A percentile compares a stretch with the other conserved stretches of the same genome.
Conservation (phyloP, 2,797 vertebrate species). For the Anniella stebbinsi region DNA sequence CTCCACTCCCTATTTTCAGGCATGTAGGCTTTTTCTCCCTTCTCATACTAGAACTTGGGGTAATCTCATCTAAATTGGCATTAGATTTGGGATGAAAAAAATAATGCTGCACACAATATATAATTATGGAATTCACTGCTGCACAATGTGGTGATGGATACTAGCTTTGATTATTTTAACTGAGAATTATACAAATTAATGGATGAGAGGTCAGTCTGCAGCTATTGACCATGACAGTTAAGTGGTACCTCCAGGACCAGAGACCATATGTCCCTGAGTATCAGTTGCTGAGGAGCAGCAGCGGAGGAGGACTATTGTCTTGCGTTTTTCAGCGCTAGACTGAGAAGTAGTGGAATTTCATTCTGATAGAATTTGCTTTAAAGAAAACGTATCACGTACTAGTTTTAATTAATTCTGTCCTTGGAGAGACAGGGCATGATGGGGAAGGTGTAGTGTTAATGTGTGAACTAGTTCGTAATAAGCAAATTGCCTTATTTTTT, state of each 20-base stretch:
- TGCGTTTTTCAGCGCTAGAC: not conserved
- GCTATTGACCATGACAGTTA: not conserved
- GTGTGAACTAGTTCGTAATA: not conserved
- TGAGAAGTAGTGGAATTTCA: not conserved
- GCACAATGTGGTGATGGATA: not conserved
- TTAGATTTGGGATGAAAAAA: not conserved
- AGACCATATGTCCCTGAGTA: not conserved
- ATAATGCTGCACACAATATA: not conserved
- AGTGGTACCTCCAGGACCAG: not conserved
- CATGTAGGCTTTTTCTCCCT: not conserved
- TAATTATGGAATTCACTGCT: not conserved
- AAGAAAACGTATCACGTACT: not conserved
- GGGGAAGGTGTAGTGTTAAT: not conserved
- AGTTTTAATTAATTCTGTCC: not conserved
- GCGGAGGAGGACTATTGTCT: not conserved
- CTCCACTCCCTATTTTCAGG: not conserved
- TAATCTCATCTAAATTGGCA: not conserved
- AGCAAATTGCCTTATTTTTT: not conserved
- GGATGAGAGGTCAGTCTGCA: not conserved
- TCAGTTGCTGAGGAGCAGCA: not conserved
- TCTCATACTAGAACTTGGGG: not conserved
- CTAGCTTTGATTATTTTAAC: not conserved
- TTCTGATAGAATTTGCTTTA: not conserved
- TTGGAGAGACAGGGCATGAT: not conserved
- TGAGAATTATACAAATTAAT: not conserved